Conservation (phyloP, 2,113 vertebrate genomes). For the Lophius piscatorius region DNA sequence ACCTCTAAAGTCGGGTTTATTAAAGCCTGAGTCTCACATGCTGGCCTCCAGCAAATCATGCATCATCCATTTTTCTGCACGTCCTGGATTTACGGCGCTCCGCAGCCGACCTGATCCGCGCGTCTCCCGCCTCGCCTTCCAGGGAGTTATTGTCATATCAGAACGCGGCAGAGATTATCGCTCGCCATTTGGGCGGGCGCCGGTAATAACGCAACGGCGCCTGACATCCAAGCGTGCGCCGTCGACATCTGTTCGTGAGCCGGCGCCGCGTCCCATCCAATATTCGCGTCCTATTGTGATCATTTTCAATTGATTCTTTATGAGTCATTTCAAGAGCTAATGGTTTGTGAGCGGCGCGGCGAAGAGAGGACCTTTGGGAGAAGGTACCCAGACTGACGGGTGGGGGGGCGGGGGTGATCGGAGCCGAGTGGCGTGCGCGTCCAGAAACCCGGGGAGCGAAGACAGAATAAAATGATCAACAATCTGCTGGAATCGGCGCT, state of each 20-base stretch:
- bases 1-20: slow-evolving; percentile 37
- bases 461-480: slow-evolving; percentile 72
- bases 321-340: slow-evolving; percentile 91
- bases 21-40: slow-evolving; percentile 45
- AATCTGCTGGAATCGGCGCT: slow-evolving; percentile 94
- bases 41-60: slow-evolving; percentile 45
- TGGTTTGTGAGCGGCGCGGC: slow-evolving; percentile 83
- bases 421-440: slow-evolving; percentile 44
- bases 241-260: slow-evolving; percentile 67
- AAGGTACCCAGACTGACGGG: slow-evolving; percentile 88
- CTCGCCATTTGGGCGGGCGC: slow-evolving; percentile 54
- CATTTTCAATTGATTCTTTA: slow-evolving; percentile 84
- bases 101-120: slow-evolving; percentile 25
- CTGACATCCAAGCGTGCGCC: slow-evolving; percentile 45
- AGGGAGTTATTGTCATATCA: slow-evolving; percentile 61
- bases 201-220: slow-evolving; percentile 62
- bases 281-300: slow-evolving; percentile 73
- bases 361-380: slow-evolving; percentile 85
- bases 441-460: slow-evolving; percentile 62
- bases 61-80: slow-evolving; percentile 33
- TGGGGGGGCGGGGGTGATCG: too few species aligned
- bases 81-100: slow-evolving; percentile 34
- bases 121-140: slow-evolving; percentile 16
- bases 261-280: slow-evolving; percentile 41
- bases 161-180: slow-evolving; percentile 48